Evolutionary conservation across 1,140 invertebrate genomes (phyloP).

Genomic region (Cotesia chilonis): DNA sequence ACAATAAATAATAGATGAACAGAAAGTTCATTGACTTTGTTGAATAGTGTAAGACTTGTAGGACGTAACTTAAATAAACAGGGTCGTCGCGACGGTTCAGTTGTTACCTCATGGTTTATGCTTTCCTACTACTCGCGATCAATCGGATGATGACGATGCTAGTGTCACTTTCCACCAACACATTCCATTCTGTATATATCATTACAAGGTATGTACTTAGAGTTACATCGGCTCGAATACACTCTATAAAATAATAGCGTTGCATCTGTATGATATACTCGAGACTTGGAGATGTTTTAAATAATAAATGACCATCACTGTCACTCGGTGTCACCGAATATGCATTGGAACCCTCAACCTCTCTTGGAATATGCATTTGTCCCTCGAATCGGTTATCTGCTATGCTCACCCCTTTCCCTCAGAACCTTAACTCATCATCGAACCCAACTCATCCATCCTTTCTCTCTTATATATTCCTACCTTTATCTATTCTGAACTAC

Average conservation of each 20-base stretch:
- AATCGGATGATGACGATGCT: constrained; percentile 5
- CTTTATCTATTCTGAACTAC: neutral
- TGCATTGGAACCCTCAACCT: constrained; percentile 20
- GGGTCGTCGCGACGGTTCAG: neutral
- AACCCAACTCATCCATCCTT: neutral
- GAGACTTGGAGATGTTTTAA: constrained; percentile 8
- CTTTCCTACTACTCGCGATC: constrained; percentile 2
- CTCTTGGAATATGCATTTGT: constrained; percentile 27
- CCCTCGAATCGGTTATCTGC: neutral
- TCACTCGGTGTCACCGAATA: constrained; percentile 32
- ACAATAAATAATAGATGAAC: neutral
- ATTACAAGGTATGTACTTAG: neutral
- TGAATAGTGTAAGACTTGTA: neutral
- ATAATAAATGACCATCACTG: constrained; percentile 34
- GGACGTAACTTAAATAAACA: neutral
- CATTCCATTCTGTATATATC: neutral
- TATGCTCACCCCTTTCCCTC: neutral
- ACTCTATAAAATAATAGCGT: neutral
- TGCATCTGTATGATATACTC: constrained; percentile 6
- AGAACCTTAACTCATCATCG: neutral
- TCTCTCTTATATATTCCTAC: constrained; percentile 1
- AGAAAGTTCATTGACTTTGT: constrained; percentile 8
- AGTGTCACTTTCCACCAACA: constrained; percentile 10
- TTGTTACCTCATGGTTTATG: neutral
- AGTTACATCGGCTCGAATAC: no score